These are phyloP conservation scores for Pseudachorutes palmiensis DNA, from an alignment of 1,140 invertebrate genomes.

Conservation along the genomic window DNA sequence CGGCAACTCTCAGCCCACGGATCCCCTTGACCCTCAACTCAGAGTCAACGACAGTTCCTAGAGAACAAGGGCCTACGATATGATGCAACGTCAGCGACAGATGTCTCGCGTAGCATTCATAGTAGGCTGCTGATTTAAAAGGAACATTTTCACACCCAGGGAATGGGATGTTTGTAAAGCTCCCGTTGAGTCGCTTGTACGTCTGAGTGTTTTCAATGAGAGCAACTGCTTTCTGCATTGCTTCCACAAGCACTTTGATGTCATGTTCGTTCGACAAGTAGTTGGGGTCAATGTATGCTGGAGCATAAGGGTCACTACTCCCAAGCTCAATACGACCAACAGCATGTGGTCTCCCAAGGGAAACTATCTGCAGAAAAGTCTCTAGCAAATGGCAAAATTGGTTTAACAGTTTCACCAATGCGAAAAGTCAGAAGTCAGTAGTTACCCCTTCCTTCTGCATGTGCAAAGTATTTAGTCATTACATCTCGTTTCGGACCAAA, in stretches of 20 bases:
- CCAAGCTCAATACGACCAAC: conserved; percentile 10
- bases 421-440: too few species aligned
- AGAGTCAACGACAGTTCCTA: conserved; percentile 61
- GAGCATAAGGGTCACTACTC: not conserved
- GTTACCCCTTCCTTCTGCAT: not conserved
- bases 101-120: conserved; percentile 66
- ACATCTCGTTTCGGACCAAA: not conserved
- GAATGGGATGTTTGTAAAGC: conserved; percentile 20
- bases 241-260: conserved; percentile 17
- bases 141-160: conserved; percentile 23
- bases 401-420: too few species aligned
- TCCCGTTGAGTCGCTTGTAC: conserved; percentile 17
- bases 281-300: conserved; percentile 23
- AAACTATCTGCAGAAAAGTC: conserved; percentile 17
- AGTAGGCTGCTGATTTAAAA: conserved; percentile 71
- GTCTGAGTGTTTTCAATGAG: conserved; percentile 22
- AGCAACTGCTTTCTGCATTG: conserved; percentile 21
- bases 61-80: conserved; percentile 81
- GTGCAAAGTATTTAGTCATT: not conserved
- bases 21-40: conserved; percentile 47
- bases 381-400: not conserved
- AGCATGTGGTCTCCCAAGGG: conserved; percentile 19
- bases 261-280: conserved; percentile 25
- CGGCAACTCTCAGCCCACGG: conserved; percentile 52
- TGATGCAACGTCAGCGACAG: conserved; percentile 82